Evolutionary conservation across 2,113 vertebrate genomes (phyloP).

Genomic region (Columba janthina): DNA sequence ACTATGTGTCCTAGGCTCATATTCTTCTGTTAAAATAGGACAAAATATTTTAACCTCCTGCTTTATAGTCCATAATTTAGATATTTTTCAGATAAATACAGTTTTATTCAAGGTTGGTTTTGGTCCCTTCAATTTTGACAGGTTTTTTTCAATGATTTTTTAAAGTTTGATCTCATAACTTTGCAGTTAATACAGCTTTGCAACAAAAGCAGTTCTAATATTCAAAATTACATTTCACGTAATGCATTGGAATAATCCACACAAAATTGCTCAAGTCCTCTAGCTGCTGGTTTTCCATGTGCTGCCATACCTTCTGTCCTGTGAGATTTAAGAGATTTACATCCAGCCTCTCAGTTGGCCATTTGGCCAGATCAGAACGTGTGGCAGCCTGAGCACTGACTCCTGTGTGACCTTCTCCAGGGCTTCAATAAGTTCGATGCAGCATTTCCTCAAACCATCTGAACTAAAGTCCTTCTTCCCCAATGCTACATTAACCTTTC

Average conservation of each 20-base stretch:
- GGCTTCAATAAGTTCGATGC: background rate
- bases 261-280: background rate
- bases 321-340: background rate
- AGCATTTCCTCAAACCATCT: background rate
- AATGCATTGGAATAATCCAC: background rate
- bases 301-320: background rate
- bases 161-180: background rate
- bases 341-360: background rate
- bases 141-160: background rate
- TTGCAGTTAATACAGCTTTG: background rate
- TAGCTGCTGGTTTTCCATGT: background rate
- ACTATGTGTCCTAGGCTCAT: background rate
- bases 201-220: background rate
- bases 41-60: background rate
- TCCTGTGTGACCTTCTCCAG: background rate
- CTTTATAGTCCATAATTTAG: background rate
- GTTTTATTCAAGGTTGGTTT: background rate
- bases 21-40: background rate
- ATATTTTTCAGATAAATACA: background rate
- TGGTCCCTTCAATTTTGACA: background rate
- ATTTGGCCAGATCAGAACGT: background rate
- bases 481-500: background rate
- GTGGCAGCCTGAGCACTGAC: background rate
- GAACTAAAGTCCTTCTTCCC: background rate
- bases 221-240: background rate